Conservation (phyloP, 2,797 vertebrate species). For the Acanthiza pusilla region DNA sequence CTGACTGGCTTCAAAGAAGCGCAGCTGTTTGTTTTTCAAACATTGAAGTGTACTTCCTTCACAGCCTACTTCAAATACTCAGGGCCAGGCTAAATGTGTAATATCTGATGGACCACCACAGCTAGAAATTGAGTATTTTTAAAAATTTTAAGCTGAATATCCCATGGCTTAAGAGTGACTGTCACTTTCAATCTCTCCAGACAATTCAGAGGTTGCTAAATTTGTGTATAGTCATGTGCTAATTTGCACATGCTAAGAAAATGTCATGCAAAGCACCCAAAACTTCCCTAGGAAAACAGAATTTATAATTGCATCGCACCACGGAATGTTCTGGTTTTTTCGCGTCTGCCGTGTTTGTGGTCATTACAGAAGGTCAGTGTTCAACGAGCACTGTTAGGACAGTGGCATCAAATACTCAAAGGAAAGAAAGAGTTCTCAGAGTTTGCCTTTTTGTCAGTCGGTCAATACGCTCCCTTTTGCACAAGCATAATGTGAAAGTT, state of each 20-base stretch:
- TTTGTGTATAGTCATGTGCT: neutral
- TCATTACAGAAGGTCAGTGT: neutral
- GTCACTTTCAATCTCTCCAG: neutral
- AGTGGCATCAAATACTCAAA: rapidly evolving
- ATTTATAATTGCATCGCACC: neutral
- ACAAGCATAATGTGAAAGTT: neutral
- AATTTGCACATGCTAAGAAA: neutral
- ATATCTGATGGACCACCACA: neutral
- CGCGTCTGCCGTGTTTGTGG: neutral
- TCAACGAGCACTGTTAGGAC: rapidly evolving
- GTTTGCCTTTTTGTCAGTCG: neutral
- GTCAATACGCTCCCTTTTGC: neutral
- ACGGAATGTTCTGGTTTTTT: neutral
- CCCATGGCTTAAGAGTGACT: neutral
- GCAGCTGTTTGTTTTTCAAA: neutral
- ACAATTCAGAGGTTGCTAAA: neutral
- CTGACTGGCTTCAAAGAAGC: neutral
- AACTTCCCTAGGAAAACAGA: neutral
- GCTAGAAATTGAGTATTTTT: neutral
- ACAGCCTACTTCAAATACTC: neutral
- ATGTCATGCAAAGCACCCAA: neutral
- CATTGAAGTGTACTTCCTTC: neutral
- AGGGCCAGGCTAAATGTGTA: neutral
- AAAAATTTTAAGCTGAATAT: neutral
- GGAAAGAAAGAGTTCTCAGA: neutral